Evolutionary conservation across 2,113 vertebrate species (phyloP).

Genomic region (Canis aureus): DNA sequence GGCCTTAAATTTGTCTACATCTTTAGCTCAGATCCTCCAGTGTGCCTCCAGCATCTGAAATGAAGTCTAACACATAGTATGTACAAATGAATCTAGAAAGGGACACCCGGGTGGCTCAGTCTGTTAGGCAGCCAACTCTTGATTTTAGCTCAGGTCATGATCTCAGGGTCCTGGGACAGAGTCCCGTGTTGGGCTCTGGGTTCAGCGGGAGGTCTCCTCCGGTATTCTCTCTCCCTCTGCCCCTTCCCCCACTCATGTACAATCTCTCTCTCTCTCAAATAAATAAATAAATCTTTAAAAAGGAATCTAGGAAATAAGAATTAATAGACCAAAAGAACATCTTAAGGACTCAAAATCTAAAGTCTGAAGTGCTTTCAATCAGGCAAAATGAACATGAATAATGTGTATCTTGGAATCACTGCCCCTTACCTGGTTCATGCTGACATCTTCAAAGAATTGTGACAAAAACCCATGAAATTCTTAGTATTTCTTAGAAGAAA

Average conservation of each 20-base stretch:
- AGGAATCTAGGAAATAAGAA: background rate
- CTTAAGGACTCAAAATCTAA: background rate
- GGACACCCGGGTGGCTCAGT: background rate
- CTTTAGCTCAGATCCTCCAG: background rate
- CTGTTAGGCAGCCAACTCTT: background rate
- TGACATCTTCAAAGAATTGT: background rate
- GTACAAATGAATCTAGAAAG: background rate
- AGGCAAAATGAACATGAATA: background rate
- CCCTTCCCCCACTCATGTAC: background rate
- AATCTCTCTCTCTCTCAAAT: background rate
- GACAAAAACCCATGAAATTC: background rate
- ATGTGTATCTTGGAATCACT: background rate
- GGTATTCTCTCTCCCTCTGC: background rate
- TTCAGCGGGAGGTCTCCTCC: background rate
- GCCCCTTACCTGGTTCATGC: background rate
- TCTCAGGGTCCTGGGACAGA: background rate
- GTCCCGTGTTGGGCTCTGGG: background rate
- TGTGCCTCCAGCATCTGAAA: background rate
- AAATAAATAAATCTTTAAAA: background rate
- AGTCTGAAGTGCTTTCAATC: background rate
- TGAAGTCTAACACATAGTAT: background rate
- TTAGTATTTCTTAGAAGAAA: background rate
- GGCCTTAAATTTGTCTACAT: background rate
- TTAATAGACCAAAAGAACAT: background rate
- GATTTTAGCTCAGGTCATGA: background rate